phyloP scores from a whole-genome alignment of 2,888 invertebrate species.

The Spicauda simplicius region DNA sequence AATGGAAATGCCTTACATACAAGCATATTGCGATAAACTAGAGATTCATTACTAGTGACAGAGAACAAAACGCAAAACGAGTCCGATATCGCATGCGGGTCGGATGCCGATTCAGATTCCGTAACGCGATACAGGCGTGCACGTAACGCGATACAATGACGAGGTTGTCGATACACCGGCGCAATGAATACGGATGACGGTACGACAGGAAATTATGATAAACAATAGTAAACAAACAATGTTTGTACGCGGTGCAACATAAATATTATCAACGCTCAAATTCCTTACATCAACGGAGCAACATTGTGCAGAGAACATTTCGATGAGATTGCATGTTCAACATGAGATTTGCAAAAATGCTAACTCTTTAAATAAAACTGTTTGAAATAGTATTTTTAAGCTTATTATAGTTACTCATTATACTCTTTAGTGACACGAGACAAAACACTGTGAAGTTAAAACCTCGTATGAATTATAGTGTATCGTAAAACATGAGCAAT shows the following conservation, averaged over 20 bases:
- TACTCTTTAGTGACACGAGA: no score
- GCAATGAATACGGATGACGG: conserved; percentile 10
- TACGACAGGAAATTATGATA: conserved; percentile 20
- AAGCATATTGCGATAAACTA: neutral
- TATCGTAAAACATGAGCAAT: no score
- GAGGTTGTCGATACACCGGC: conserved; percentile 14
- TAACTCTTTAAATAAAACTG: neutral
- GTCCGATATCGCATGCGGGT: conserved; percentile 16
- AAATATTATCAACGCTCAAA: neutral
- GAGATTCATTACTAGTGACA: neutral
- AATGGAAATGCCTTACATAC: neutral
- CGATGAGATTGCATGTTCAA: neutral
- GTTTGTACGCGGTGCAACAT: neutral
- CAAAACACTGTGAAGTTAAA: no score
- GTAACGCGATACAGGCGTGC: conserved; percentile 19
- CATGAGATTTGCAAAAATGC: neutral
- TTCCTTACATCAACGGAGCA: neutral
- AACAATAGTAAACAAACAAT: conserved; percentile 25
- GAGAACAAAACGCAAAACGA: conserved; percentile 9
- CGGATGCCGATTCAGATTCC: conserved; percentile 15
- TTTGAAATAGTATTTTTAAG: no score
- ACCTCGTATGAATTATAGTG: no score
- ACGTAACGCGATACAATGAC: conserved; percentile 19
- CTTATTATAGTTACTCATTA: no score
- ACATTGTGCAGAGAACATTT: neutral